Percentiles rank a stretch among this genome's conserved stretches.
Conservation (phyloP, 2,113 vertebrate genomes). For the Physeter macrocephalus region DNA sequence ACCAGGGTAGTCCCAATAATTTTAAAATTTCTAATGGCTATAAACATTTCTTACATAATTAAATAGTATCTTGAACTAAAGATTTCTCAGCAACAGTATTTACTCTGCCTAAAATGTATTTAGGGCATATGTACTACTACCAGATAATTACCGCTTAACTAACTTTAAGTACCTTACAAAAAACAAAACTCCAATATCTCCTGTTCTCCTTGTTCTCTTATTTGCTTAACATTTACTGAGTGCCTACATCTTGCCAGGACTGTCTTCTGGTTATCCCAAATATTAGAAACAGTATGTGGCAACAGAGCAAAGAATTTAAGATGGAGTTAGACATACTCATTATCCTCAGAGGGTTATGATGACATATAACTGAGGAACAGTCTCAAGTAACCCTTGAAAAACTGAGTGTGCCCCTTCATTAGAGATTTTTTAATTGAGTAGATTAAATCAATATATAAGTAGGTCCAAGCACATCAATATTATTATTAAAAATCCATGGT, state of each 20-base stretch:
- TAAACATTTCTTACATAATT: background rate
- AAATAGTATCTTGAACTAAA: background rate
- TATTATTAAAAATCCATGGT: background rate
- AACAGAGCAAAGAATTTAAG: background rate
- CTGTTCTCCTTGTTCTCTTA: background rate
- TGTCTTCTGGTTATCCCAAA: background rate
- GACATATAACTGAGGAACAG: background rate
- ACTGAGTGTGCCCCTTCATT: background rate
- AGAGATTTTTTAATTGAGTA: background rate
- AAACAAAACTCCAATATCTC: background rate
- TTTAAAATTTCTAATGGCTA: background rate
- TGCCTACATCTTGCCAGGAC: background rate
- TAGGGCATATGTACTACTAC: background rate
- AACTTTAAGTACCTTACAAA: background rate
- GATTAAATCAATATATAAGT: background rate
- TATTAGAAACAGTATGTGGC: background rate
- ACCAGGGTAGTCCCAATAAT: background rate
- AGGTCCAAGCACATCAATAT: background rate
- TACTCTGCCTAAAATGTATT: background rate
- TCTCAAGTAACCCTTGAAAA: background rate
- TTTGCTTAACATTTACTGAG: background rate
- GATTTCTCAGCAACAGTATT: slow-evolving; percentile 16
- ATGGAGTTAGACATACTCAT: background rate
- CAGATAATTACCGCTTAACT: background rate
- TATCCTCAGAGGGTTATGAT: background rate